These are phyloP conservation scores for Tragopan temminckii DNA, from an alignment of 2,797 vertebrate species.

Conservation along the genomic window DNA sequence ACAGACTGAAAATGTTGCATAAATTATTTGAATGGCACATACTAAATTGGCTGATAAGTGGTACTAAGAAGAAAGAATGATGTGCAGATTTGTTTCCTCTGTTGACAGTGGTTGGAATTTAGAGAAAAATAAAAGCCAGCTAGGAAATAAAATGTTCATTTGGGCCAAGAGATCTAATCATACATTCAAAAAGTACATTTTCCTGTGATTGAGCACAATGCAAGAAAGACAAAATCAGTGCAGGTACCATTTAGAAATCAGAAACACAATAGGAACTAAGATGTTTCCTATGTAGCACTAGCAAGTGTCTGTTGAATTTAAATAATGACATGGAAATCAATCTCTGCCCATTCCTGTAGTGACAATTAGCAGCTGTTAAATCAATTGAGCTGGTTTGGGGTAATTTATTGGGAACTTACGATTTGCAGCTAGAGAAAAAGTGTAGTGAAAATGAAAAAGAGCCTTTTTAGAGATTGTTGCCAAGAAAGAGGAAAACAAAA, in stretches of 20 bases:
- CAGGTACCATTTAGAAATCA: slow-evolving; percentile 2
- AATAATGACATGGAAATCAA: slow-evolving; percentile 22
- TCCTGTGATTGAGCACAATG: background rate
- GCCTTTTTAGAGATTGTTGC: slow-evolving; percentile 4
- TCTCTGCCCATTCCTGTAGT: slow-evolving; percentile 15
- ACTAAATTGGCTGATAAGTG: background rate
- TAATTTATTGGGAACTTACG: background rate
- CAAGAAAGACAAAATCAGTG: background rate
- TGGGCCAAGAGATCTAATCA: background rate
- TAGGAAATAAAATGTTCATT: background rate
- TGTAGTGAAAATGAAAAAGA: background rate
- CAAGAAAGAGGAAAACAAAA: slow-evolving; percentile 38
- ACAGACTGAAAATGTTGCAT: background rate
- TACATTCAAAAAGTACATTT: background rate
- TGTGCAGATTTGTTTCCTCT: background rate
- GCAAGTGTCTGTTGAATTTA: slow-evolving; percentile 13
- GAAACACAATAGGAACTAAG: background rate
- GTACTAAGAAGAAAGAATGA: background rate
- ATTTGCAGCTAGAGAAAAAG: slow-evolving; percentile 7
- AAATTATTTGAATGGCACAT: background rate
- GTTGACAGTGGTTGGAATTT: background rate
- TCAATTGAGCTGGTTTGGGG: background rate
- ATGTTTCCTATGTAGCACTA: background rate
- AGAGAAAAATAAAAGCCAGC: background rate
- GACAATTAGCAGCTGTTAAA: slow-evolving; percentile 26